Percentiles rank a stretch among this genome's conserved stretches.
phyloP scores from a whole-genome alignment of 1,140 invertebrate genomes.

The Oppia nitens region DNA sequence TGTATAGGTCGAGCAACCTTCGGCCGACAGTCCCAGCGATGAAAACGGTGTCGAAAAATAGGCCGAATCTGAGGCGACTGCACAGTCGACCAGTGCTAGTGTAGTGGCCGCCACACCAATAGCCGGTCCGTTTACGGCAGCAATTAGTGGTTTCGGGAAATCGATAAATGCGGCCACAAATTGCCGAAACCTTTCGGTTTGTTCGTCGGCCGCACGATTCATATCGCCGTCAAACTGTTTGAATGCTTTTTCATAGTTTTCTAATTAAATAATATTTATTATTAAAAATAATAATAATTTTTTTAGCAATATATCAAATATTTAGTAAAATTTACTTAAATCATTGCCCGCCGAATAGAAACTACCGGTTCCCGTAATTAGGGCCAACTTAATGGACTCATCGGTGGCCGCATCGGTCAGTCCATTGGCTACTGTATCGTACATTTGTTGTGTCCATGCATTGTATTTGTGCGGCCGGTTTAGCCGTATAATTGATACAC shows the following conservation, averaged over 20 bases:
- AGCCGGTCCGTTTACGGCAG: slow-evolving; percentile 77
- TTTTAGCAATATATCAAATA: too few species aligned
- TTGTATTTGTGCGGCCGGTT: slow-evolving; percentile 60
- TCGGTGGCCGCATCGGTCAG: slow-evolving; percentile 49
- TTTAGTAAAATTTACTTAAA: slow-evolving; percentile 40
- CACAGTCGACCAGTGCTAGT: slow-evolving; percentile 64
- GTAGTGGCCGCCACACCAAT: slow-evolving; percentile 72
- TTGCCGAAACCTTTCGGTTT: slow-evolving; percentile 23
- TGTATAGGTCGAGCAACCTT: slow-evolving; percentile 65
- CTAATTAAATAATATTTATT: background rate
- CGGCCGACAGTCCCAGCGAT: slow-evolving; percentile 54
- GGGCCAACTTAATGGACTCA: slow-evolving; percentile 37
- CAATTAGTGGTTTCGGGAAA: slow-evolving; percentile 73
- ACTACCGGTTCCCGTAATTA: slow-evolving; percentile 52
- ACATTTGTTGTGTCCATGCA: slow-evolving; percentile 53
- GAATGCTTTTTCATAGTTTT: slow-evolving; percentile 24
- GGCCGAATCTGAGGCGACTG: slow-evolving; percentile 65
- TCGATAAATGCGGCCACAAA: slow-evolving; percentile 62
- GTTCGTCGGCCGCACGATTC: slow-evolving; percentile 18
- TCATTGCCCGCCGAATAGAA: slow-evolving; percentile 78
- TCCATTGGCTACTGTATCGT: slow-evolving; percentile 39
- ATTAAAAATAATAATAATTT: background rate
- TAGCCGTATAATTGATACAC: too few species aligned
- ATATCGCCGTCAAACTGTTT: slow-evolving; percentile 26
- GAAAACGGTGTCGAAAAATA: slow-evolving; percentile 73